These are phyloP conservation scores for Ptilonorhynchus violaceus DNA, from an alignment of 2,113 vertebrate species.

Conservation along the genomic window DNA sequence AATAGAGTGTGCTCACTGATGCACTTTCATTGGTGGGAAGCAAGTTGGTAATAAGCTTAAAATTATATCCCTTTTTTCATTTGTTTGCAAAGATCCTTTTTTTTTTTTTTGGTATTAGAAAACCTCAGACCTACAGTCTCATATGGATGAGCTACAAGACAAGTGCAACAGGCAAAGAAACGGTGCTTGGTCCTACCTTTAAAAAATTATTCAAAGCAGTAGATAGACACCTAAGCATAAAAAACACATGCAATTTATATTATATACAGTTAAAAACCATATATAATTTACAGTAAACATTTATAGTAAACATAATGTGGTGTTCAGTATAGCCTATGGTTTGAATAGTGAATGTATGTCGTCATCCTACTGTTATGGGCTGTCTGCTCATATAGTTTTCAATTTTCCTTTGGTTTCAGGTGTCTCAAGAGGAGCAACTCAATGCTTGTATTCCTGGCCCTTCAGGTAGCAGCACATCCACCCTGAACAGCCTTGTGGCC, in stretches of 20 bases:
- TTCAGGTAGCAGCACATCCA: constrained; percentile 73
- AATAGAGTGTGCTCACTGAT: not conserved
- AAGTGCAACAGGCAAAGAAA: not conserved
- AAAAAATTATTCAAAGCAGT: not conserved
- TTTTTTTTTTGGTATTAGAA: not conserved
- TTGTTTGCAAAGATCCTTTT: not conserved
- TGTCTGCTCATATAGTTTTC: not conserved
- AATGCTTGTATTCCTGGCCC: constrained; percentile 69
- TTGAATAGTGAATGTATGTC: not conserved
- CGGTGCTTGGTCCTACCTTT: not conserved
- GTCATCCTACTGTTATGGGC: not conserved
- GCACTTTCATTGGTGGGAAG: not conserved
- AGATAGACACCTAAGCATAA: not conserved
- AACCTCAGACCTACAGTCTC: not conserved
- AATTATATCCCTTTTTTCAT: not conserved
- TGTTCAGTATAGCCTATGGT: not conserved
- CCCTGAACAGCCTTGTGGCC: constrained; percentile 90
- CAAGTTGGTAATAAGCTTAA: not conserved
- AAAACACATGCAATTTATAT: not conserved
- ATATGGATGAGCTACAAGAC: not conserved
- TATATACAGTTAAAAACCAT: not conserved
- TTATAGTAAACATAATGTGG: not conserved
- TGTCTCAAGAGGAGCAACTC: constrained; percentile 60
- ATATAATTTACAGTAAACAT: not conserved
- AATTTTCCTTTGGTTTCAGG: constrained; percentile 68